Base-by-base conservation (phyloP, 2,113 vertebrate species). In the Alethe castanea region DNA sequence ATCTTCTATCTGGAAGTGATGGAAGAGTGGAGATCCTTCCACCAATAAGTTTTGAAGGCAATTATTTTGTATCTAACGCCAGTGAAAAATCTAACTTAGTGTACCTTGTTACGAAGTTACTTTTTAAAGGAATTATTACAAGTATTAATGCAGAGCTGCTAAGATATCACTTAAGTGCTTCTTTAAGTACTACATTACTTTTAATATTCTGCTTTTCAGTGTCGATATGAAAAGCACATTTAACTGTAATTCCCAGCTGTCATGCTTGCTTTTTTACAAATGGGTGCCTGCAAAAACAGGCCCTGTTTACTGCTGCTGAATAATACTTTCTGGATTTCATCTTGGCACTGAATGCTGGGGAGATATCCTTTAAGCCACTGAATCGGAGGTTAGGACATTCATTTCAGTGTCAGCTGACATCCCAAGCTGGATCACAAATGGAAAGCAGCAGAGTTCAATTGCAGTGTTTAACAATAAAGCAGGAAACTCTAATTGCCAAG, bases 351-450 rank as follows among this genome's bases (percentile, higher is more conserved):
- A 40, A 44, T 35, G 50, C 47, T 66, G 44, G 76, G 60, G 95
- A 93, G 86, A 82, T 94, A 92, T 66, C 95, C 61, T 90, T 90
- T 95, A 81, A 96, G 82, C 93, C 88, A 64, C 67, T 53, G 88
- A 80, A 60, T 62, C 86, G 69, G 82, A 93, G 79, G 76, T 83
- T 86, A 52, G 93, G 88, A 94, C 90, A 85, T 76, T 94, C 66
- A 91, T 95, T 86, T 95, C 9, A 3, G 66, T 73, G 87, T 94
- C 96, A 96, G 87, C 90, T 94, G 92, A 91, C 82, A 95, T 81
- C 85, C 77, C 81, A 90, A 86, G 85, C 92, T 93, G 92, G 90
- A 85, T 95, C 92, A 86, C 67, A 96, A 95, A 92, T 86, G 92
- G 91, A 93, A 92, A 90, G 92, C 93, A 90, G 92, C 11, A 6